Conservation (phyloP, 2,797 vertebrate genomes). For the Falco concolor region DNA sequence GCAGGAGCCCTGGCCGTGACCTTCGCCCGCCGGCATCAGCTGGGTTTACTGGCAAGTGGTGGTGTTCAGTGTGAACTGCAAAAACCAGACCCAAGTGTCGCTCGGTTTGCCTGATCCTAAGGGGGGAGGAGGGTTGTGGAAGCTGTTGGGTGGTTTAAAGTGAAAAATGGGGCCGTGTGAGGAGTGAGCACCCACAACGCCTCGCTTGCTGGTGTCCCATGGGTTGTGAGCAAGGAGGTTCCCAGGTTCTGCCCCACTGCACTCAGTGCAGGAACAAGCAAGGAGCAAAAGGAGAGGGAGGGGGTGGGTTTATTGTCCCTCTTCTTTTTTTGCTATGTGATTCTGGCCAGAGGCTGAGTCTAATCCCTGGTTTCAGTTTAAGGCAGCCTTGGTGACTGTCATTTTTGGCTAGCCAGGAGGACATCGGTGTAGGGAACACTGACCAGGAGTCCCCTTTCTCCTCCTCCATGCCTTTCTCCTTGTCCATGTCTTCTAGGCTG, state of each 20-base stretch:
- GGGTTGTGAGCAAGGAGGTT: not conserved
- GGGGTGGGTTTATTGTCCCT: accelerated
- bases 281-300: not conserved
- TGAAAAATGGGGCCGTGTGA: not conserved
- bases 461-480: not conserved
- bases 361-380: not conserved
- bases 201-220: accelerated
- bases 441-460: not conserved
- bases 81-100: accelerated
- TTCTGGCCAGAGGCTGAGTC: not conserved
- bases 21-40: accelerated
- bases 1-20: not conserved
- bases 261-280: not conserved
- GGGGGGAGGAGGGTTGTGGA: accelerated
- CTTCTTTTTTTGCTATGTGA: not conserved
- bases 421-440: not conserved
- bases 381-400: not conserved
- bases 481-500: not conserved
- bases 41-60: accelerated
- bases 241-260: not conserved
- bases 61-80: accelerated
- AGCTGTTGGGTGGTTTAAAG: not conserved
- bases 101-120: not conserved
- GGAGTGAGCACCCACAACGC: not conserved
- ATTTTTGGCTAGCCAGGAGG: not conserved